These are phyloP conservation scores for Cheumatopsyche charites DNA, from an alignment of 1,140 invertebrate species.

Conservation along the genomic window DNA sequence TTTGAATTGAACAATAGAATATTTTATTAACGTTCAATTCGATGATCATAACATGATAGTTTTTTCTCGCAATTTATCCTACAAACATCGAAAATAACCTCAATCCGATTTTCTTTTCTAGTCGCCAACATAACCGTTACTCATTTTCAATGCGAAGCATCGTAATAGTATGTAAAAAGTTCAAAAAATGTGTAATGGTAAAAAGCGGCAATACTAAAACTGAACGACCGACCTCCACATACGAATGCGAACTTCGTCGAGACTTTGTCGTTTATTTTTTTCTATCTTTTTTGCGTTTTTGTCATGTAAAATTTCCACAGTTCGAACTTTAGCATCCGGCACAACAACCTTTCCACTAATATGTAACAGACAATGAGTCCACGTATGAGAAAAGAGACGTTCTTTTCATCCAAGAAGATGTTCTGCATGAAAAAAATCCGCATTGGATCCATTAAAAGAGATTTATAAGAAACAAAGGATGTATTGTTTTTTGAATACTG, in stretches of 20 bases:
- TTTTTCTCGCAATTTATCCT: too few species aligned
- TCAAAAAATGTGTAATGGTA: neutral
- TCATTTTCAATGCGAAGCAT: constrained; percentile 7
- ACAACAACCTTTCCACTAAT: neutral
- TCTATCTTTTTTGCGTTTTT: too few species aligned
- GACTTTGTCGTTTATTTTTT: too few species aligned
- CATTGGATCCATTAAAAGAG: neutral
- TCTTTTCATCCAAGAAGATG: neutral
- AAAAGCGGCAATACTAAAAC: too few species aligned
- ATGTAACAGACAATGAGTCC: neutral
- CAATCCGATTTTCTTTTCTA: neutral
- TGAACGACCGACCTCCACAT: too few species aligned
- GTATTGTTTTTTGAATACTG: too few species aligned
- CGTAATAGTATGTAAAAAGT: neutral
- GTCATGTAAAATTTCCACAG: neutral
- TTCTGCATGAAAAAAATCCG: neutral
- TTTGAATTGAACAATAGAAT: too few species aligned
- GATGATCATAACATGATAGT: too few species aligned
- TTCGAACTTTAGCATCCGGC: constrained; percentile 1
- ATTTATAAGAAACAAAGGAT: too few species aligned
- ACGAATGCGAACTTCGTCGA: too few species aligned
- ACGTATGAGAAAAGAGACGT: neutral
- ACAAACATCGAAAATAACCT: too few species aligned
- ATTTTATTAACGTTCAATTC: too few species aligned
- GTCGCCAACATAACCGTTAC: constrained; percentile 10